Conservation (phyloP, 2,888 invertebrate species). For the Mimas tiliae region DNA sequence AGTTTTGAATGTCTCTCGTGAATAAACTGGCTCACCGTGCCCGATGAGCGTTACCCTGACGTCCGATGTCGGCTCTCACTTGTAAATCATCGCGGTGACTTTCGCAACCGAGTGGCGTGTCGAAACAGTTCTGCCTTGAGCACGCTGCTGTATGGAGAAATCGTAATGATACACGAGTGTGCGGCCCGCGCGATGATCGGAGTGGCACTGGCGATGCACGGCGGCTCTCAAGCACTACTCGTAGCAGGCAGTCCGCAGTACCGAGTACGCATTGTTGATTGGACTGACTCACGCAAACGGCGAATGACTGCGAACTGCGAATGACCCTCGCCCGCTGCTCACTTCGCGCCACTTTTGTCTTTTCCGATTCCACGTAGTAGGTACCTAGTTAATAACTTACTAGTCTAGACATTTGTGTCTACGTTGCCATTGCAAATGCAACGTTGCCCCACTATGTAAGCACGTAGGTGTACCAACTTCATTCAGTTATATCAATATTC, state of each 20-base stretch:
- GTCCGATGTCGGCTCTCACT: slow-evolving; percentile 80
- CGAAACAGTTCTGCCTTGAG: slow-evolving; percentile 75
- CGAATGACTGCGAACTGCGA: no score
- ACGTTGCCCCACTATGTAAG: no score
- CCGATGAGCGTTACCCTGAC: slow-evolving; percentile 82
- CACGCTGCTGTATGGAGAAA: slow-evolving; percentile 63
- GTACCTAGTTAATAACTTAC: background rate
- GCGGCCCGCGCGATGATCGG: slow-evolving; percentile 48
- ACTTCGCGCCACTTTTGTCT: slow-evolving; percentile 57
- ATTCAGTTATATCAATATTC: no score
- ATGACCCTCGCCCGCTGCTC: slow-evolving; percentile 55
- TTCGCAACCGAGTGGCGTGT: slow-evolving; percentile 81
- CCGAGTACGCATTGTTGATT: slow-evolving; percentile 29
- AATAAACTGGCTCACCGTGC: slow-evolving; percentile 79
- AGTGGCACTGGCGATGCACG: slow-evolving; percentile 43
- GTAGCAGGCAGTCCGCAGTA: slow-evolving; percentile 30
- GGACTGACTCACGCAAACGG: slow-evolving; percentile 60
- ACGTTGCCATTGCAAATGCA: no score
- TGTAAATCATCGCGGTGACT: slow-evolving; percentile 84
- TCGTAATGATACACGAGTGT: slow-evolving; percentile 43
- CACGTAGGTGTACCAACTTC: no score
- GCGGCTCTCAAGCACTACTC: slow-evolving; percentile 28
- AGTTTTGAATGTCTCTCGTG: slow-evolving; percentile 79
- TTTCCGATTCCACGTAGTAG: slow-evolving; percentile 30
- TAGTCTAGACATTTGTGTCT: slow-evolving; percentile 4